Percentiles rank a stretch among this genome's conserved stretches.
phyloP scores from a whole-genome alignment of 2,797 vertebrate species.

The Galago senegalensis region DNA sequence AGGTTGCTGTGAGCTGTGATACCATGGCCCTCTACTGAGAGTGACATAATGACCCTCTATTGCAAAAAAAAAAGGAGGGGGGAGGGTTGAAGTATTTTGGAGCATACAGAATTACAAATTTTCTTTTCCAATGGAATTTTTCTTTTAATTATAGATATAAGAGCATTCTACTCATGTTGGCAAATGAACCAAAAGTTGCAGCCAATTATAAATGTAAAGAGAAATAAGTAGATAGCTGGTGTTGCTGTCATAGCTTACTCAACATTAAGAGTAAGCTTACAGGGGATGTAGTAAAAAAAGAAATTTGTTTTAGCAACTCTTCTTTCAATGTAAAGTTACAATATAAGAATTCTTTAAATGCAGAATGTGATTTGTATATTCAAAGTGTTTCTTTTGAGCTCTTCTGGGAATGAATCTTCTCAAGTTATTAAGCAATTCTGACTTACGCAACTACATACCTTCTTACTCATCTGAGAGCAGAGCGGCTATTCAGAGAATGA shows the following conservation, averaged over 20 bases:
- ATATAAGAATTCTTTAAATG: conserved; percentile 65
- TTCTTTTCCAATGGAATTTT: conserved; percentile 42
- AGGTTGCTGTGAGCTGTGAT: too few species aligned
- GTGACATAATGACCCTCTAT: too few species aligned
- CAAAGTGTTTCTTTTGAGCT: conserved; percentile 84
- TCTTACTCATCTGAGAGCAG: conserved; percentile 84
- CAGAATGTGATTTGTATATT: conserved; percentile 83
- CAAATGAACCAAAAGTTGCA: conserved; percentile 60
- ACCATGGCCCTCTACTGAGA: too few species aligned
- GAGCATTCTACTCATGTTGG: conserved; percentile 47
- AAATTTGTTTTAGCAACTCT: conserved; percentile 13
- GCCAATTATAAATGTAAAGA: conserved; percentile 61
- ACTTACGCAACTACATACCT: conserved; percentile 85
- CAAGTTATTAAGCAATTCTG: conserved; percentile 86
- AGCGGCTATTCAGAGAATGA: conserved; percentile 86
- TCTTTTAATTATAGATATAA: conserved; percentile 40
- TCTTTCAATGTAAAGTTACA: conserved; percentile 68
- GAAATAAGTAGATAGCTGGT: conserved; percentile 53
- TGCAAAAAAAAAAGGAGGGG: too few species aligned
- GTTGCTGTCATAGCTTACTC: conserved; percentile 60
- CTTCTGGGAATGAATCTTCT: conserved; percentile 85
- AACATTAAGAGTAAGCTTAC: conserved; percentile 70
- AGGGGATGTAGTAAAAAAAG: conserved; percentile 62
- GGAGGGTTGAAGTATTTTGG: not conserved
- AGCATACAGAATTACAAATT: not conserved